Evolutionary conservation across 2,888 invertebrate genomes (phyloP), one percentile per base, ranked within the genome.

Genomic region (Girardia tigrina): DNA sequence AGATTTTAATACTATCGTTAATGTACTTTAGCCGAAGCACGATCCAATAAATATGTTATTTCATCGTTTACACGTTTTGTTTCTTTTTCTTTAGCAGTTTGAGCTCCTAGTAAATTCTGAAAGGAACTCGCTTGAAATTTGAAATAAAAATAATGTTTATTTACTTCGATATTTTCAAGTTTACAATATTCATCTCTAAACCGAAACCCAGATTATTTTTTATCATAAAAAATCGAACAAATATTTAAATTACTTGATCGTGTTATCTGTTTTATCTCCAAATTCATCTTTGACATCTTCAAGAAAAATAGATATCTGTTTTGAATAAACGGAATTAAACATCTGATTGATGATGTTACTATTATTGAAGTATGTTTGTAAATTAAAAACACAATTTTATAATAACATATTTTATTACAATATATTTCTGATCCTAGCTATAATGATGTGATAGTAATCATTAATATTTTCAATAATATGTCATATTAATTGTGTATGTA

Each of bases 21-120:
- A 23, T 29, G 16, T 75, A 81, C 94, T 84, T 95, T 95, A 0
- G 94, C 94, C 0, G 94, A 94, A 8, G 94, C 94, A 83, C 92
- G 92, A 28, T 77, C 28, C 16, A 76, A 28, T 23, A 76, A 26
- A 76, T 92, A 92, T 80, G 93, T 87, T 76, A 97, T 95, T 86
- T 97, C 95, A 83, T 95, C 94, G 0, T 93, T 93, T 0, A 94
- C 89, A 85, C 93, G 90, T 84, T 94, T 94, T 78, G 90, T 93
- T 81, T 94, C 94, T 81, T 92, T 92, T 83, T 97, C 95, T 81
- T 93, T 88, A 20, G 93, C 92, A 0, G 94, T 93, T 0, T 94
- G 92, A 88, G 91, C 90, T n/a, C 91, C 90, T 78, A 93, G 85
- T 56, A 93, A 83, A 27, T 90, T 91, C 90, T 91, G 86, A 72